A percentile compares a stretch with the other conserved stretches of the same genome.
phyloP scores from a whole-genome alignment of 2,113 vertebrate genomes.

The Ifrita kowaldi region DNA sequence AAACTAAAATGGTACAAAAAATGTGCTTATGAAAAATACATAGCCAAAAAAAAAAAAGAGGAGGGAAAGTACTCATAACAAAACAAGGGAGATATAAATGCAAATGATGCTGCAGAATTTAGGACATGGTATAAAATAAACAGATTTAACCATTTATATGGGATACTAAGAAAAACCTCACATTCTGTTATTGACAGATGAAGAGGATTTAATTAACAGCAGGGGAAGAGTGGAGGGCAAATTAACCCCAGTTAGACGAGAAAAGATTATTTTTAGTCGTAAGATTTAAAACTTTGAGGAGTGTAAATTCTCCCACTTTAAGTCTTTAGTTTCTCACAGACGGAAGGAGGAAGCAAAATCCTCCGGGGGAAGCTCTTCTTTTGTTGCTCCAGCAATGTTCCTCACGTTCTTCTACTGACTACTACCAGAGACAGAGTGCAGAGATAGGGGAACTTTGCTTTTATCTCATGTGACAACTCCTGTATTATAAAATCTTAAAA shows the following conservation, averaged over 20 bases:
- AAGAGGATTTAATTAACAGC: constrained; percentile 22
- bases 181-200: neutral
- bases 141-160: neutral
- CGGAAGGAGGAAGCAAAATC: neutral
- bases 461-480: neutral
- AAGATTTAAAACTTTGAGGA: neutral
- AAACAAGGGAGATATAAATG: neutral
- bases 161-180: neutral
- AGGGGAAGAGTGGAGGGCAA: neutral
- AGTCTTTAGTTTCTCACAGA: neutral
- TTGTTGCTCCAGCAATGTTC: neutral
- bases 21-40: neutral
- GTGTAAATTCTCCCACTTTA: neutral
- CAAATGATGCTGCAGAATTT: neutral
- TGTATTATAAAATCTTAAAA: neutral
- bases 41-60: neutral
- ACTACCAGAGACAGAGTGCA: neutral
- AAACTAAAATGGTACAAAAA: neutral
- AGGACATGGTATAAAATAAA: neutral
- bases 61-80: neutral
- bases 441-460: neutral
- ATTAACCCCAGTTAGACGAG: neutral
- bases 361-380: neutral
- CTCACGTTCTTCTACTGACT: neutral
- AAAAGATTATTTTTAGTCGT: neutral